Percentiles rank a stretch among this genome's conserved stretches.
Conservation (phyloP, 2,797 vertebrate genomes). For the Macroramphosus scolopax region DNA sequence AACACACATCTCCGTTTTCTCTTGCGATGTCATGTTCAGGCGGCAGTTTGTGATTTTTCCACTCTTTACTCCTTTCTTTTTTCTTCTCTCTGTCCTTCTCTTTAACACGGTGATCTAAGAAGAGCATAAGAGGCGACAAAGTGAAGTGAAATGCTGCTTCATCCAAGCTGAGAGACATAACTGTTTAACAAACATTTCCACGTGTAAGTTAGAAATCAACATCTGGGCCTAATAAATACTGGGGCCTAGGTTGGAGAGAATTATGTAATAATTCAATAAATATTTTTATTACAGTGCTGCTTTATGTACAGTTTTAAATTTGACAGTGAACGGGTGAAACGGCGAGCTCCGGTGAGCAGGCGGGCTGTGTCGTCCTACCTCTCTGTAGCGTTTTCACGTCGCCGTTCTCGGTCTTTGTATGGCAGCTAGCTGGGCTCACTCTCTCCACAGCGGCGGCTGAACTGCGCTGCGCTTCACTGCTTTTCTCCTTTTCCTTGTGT, state of each 20-base stretch:
- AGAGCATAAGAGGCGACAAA: background rate
- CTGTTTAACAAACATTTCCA: slow-evolving; percentile 66
- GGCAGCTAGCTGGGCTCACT: slow-evolving; percentile 76
- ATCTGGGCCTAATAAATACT: slow-evolving; percentile 67
- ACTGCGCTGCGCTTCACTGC: slow-evolving; percentile 77
- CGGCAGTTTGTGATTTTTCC: slow-evolving; percentile 86
- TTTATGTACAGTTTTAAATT: background rate
- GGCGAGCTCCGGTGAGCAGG: background rate
- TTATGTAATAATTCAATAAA: slow-evolving; percentile 38
- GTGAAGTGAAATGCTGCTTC: slow-evolving; percentile 18
- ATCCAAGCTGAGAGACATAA: slow-evolving; percentile 20
- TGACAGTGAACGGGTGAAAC: fast-evolving
- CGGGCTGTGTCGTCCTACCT: slow-evolving; percentile 71
- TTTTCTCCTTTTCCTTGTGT: slow-evolving; percentile 78
- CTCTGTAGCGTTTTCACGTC: slow-evolving; percentile 79
- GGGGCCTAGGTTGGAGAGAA: slow-evolving; percentile 47
- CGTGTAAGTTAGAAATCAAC: slow-evolving; percentile 55
- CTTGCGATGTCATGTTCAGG: slow-evolving; percentile 86
- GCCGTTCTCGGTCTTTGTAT: slow-evolving; percentile 88
- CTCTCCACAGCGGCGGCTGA: slow-evolving; percentile 66
- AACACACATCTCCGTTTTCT: slow-evolving; percentile 88
- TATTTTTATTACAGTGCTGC: background rate
- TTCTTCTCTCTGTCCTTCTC: slow-evolving; percentile 86
- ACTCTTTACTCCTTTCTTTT: slow-evolving; percentile 84
- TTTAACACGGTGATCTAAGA: slow-evolving; percentile 60